Evolutionary conservation across 2,797 vertebrate genomes (phyloP).

Genomic region (Myoxocephalus aenaeus): DNA sequence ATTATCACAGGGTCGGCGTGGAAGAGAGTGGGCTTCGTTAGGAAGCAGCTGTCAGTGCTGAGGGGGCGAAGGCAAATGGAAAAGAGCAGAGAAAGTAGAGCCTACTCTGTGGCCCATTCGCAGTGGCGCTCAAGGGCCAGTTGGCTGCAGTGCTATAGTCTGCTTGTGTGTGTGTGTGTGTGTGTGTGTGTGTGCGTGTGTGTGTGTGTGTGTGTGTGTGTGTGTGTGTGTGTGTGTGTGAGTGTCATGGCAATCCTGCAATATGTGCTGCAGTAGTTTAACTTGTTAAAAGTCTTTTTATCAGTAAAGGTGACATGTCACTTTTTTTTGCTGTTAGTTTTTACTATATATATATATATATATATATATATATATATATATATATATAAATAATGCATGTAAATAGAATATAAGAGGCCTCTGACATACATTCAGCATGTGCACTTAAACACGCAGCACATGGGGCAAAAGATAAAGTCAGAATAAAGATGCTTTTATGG

Average conservation of each 20-base stretch:
- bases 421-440: too few species aligned
- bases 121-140: conserved; percentile 76
- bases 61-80: conserved; percentile 76
- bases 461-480: conserved; percentile 6
- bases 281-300: conserved; percentile 29
- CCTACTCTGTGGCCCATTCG: conserved; percentile 65
- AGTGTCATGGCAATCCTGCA: conserved; percentile 50
- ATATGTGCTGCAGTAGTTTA: conserved; percentile 39
- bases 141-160: conserved; percentile 62
- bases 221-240: conserved; percentile 4
- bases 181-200: conserved; percentile 16
- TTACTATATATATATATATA: neutral
- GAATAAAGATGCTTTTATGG: conserved; percentile 10
- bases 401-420: too few species aligned
- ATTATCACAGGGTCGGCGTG: conserved; percentile 84
- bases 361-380: too few species aligned
- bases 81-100: conserved; percentile 75
- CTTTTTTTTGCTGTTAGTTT: neutral
- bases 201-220: conserved; percentile 31
- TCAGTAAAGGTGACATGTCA: neutral
- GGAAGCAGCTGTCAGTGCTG: conserved; percentile 84
- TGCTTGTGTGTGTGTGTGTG: conserved; percentile 19
- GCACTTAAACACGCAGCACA: conserved; percentile 1
- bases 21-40: conserved; percentile 83
- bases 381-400: too few species aligned